phyloP scores from a whole-genome alignment of 1,140 invertebrate genomes.

The Mamestra configurata region DNA sequence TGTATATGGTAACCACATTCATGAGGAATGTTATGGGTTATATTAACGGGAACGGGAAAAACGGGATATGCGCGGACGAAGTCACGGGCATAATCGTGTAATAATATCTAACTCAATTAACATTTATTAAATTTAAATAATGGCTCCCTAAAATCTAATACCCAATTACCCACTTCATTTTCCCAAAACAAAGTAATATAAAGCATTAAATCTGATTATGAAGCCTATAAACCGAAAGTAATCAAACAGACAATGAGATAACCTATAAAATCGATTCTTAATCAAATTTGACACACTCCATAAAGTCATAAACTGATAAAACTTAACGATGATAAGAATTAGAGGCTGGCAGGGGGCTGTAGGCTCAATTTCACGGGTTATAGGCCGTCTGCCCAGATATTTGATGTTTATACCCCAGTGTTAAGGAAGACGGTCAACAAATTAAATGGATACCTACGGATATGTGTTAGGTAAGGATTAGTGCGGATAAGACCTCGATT shows the following conservation, averaged over 20 bases:
- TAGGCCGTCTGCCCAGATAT: constrained; percentile 70
- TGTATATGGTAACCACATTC: no score
- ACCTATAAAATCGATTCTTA: constrained; percentile 19
- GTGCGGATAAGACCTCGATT: constrained; percentile 58
- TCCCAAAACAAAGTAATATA: neutral
- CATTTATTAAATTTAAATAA: no score
- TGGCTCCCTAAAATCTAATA: neutral
- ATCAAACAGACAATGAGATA: constrained; percentile 23
- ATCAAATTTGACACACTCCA: constrained; percentile 37
- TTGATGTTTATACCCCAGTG: constrained; percentile 73
- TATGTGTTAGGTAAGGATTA: constrained; percentile 50
- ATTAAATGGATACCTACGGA: constrained; percentile 72
- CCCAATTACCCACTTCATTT: neutral
- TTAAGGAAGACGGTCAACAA: constrained; percentile 76
- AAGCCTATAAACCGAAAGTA: constrained; percentile 9
- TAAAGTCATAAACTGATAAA: constrained; percentile 30
- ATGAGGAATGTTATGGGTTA: no score
- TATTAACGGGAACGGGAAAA: no score
- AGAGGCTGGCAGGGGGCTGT: constrained; percentile 47
- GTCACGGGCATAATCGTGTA: no score
- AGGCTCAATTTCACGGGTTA: constrained; percentile 75
- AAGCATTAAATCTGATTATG: neutral
- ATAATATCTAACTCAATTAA: no score
- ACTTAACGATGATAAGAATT: constrained; percentile 64
- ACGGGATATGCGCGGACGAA: no score